phyloP scores from a whole-genome alignment of 2,113 vertebrate species.

The Coptodon bakossiorum region DNA sequence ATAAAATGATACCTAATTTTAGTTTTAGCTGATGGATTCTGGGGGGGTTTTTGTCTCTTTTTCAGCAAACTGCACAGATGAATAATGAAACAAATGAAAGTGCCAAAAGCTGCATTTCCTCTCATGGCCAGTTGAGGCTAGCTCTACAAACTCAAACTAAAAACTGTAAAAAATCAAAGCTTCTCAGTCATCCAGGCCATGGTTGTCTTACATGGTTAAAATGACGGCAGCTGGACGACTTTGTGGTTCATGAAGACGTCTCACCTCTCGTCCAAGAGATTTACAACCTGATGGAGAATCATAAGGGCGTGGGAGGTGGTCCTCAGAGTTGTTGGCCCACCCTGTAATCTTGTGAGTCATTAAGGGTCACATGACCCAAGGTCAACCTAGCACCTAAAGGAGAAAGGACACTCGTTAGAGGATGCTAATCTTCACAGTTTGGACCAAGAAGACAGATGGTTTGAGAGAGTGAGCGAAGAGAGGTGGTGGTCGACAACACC shows the following conservation, averaged over 20 bases:
- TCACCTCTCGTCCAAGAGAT: background rate
- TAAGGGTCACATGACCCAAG: background rate
- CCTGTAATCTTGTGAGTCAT: background rate
- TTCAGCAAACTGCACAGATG: accelerated
- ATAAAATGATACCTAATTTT: background rate
- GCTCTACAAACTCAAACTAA: background rate
- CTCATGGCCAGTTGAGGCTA: accelerated
- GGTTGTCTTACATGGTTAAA: accelerated
- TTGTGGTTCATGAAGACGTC: background rate
- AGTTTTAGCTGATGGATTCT: background rate
- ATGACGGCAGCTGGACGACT: background rate
- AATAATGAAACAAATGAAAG: background rate
- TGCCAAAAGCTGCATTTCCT: background rate
- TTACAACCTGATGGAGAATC: accelerated
- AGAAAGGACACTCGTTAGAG: background rate
- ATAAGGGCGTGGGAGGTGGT: background rate
- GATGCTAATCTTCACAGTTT: background rate
- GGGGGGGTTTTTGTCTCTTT: accelerated
- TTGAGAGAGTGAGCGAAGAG: background rate
- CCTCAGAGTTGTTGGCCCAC: background rate
- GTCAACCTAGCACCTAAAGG: background rate
- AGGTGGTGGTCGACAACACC: background rate
- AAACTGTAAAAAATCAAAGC: background rate
- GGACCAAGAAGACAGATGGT: background rate
- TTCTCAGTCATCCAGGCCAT: background rate